These are phyloP conservation scores for Pachycephala philippinensis DNA, from an alignment of 2,113 vertebrate genomes.

Conservation along the genomic window DNA sequence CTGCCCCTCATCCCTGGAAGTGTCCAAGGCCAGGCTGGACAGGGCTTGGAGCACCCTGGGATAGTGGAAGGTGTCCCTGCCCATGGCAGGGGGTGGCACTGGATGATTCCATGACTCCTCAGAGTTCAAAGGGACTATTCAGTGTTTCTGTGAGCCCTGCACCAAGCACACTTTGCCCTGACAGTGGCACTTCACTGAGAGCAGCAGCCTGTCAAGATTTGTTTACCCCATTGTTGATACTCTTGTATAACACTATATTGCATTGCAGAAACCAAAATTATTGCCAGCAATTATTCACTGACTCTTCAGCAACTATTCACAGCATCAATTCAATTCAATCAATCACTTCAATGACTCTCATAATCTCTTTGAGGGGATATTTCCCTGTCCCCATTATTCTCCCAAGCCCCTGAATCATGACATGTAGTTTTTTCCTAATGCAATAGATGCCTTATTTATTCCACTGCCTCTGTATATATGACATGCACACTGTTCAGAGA, in stretches of 20 bases:
- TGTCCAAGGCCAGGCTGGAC: accelerated
- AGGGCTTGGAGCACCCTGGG: accelerated
- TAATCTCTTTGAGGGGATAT: neutral
- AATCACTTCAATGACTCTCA: neutral
- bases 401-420: neutral
- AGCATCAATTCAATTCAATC: neutral
- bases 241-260: neutral
- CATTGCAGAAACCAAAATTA: neutral
- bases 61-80: accelerated
- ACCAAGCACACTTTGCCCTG: neutral
- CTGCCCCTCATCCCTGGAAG: neutral
- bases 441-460: neutral
- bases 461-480: neutral
- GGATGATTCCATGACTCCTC: neutral
- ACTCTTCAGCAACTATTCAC: neutral
- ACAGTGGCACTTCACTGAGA: neutral
- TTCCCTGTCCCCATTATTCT: neutral
- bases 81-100: neutral
- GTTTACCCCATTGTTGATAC: neutral
- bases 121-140: neutral
- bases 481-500: neutral
- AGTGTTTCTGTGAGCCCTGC: neutral
- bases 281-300: neutral
- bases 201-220: neutral
- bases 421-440: neutral